Percentiles rank a stretch among this genome's conserved stretches.
These are phyloP conservation scores for Pristionchus exspectatus DNA, from an alignment of 2,888 invertebrate genomes.

Conservation along the genomic window DNA sequence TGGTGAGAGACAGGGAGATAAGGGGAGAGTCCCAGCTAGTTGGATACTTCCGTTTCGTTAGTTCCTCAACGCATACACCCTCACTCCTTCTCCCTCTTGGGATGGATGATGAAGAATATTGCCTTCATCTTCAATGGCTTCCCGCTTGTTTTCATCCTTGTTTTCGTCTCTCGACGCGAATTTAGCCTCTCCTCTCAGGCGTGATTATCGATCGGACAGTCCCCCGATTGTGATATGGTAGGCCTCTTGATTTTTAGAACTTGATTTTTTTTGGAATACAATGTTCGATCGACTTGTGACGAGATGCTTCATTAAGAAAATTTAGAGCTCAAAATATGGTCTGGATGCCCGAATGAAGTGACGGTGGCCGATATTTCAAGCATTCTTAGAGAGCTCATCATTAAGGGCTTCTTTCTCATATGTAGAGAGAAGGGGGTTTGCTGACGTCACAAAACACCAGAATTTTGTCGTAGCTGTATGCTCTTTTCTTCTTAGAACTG, in stretches of 20 bases:
- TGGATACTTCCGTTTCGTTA: constrained; percentile 19
- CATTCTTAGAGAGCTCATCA: too few relatives aligned
- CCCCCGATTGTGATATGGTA: not conserved
- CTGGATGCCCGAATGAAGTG: too few relatives aligned
- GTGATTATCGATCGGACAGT: not conserved
- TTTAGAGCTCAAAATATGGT: too few relatives aligned
- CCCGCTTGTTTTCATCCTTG: not conserved
- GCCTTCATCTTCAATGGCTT: constrained; percentile 3
- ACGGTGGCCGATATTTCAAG: too few relatives aligned
- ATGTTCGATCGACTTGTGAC: too few relatives aligned
- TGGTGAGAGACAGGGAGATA: not conserved
- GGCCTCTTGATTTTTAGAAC: not conserved
- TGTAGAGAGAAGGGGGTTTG: too few relatives aligned
- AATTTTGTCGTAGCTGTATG: too few relatives aligned
- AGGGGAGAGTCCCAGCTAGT: not conserved
- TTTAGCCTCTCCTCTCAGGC: constrained; percentile 14
- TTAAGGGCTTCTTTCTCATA: too few relatives aligned
- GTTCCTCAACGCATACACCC: not conserved
- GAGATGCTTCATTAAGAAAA: too few relatives aligned
- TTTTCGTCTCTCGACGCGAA: not conserved
- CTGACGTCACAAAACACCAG: too few relatives aligned
- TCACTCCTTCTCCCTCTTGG: not conserved
- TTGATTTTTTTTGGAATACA: not conserved
- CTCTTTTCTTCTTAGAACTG: too few relatives aligned
- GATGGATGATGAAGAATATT: not conserved